Conservation (phyloP, 2,113 vertebrate species). For the Mystacornis crossleyi region DNA sequence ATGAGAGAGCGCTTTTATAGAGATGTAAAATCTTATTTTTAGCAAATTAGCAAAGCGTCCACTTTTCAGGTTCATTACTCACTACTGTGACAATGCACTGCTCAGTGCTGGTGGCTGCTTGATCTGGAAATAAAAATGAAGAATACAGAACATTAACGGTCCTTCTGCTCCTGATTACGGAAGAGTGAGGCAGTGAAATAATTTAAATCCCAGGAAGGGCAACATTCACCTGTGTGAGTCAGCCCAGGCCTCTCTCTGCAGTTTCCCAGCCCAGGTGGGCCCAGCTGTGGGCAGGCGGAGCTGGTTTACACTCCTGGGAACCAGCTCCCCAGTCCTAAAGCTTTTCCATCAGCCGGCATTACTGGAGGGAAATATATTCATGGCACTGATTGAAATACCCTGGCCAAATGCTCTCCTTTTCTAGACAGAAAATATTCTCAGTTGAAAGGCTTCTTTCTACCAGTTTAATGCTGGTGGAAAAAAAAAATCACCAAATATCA, state of each 20-base stretch:
- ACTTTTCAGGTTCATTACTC: constrained; percentile 31
- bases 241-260: not conserved
- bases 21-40: constrained; percentile 43
- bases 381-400: not conserved
- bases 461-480: not conserved
- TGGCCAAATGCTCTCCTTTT: not conserved
- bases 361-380: not conserved
- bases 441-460: fast-evolving
- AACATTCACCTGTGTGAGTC: not conserved
- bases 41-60: constrained; percentile 4
- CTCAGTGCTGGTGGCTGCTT: not conserved
- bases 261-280: not conserved
- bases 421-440: not conserved
- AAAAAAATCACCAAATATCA: not conserved
- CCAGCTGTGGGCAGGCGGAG: not conserved
- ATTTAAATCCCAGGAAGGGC: not conserved
- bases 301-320: not conserved
- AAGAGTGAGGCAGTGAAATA: not conserved
- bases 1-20: not conserved
- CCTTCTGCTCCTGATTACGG: not conserved
- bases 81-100: not conserved
- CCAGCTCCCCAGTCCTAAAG: not conserved
- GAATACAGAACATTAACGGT: not conserved
- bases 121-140: constrained; percentile 6
- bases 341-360: not conserved